Evolutionary conservation across 2,888 invertebrate genomes (phyloP), one percentile per base, ranked within the genome.

Genomic region (Drosophila prostipennis): DNA sequence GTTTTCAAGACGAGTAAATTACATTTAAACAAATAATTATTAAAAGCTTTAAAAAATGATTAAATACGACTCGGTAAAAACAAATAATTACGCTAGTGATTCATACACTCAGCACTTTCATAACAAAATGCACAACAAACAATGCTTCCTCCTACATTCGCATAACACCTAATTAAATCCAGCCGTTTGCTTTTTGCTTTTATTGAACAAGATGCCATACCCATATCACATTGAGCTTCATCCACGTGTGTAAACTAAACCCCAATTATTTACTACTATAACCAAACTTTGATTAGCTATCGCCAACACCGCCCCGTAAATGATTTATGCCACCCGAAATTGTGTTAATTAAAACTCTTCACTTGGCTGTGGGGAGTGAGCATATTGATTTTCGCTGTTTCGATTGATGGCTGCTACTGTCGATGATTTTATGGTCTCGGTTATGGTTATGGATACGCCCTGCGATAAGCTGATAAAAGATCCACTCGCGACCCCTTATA

Each of bases 291-390:
- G 73, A 64, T 71, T 74, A 54, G 65, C 29, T 54, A 64, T 64
- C 53, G 65, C 14, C 19, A 14, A 14, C 16, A 23, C 29, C 14
- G 37, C 13, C 13, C 36, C 29, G 37, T 63, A 58, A 64, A 34
- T 42, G 70, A 63, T 71, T 76, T 83, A 86, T 83, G 59, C 56
- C 73, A 45, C 29, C 61, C 34, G 19, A 72, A 58, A 39, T 39
- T 51, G 32, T 52, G 69, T 74, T 82, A 77, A 82, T 82, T 83
- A 82, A 86, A 79, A 76, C 76, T 76, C 79, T 72, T 77, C 65
- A 49, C 75, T 53, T 69, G 34, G 51, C 6, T 37, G 32, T n/a
- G 40, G 37, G 63, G 52, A 39, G 52, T 49, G 37, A 26, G 63
- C 54, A 67, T 83, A 86, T 82, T 83, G 79, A 86, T 82, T 83